These are phyloP conservation scores for Gymnocheta viridis DNA, from an alignment of 2,888 invertebrate species.

Conservation along the genomic window DNA sequence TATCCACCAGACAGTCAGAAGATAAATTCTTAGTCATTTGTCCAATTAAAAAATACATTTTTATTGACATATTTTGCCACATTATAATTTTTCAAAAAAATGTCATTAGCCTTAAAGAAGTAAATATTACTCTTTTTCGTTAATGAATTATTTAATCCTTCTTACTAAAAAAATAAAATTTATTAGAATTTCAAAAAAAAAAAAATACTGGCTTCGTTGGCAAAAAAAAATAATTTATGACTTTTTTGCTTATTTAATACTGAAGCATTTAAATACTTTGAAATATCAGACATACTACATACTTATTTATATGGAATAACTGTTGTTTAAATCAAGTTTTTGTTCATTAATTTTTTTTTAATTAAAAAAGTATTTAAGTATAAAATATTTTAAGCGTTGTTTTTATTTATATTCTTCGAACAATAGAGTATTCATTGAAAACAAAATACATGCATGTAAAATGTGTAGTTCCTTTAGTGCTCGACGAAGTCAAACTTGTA, in stretches of 20 bases:
- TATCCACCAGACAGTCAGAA: background rate
- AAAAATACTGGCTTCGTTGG: background rate
- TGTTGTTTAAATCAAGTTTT: background rate
- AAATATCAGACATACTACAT: background rate
- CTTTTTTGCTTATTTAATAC: background rate
- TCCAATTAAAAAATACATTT: conserved; percentile 1
- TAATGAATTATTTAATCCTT: background rate
- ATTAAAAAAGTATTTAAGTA: conserved; percentile 1
- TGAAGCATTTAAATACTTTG: background rate
- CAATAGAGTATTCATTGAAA: background rate
- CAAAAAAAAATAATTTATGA: background rate
- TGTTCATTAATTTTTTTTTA: background rate
- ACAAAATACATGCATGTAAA: too few relatives aligned
- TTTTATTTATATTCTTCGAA: background rate
- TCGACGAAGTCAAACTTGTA: too few relatives aligned
- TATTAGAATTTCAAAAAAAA: background rate
- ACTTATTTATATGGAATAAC: too few relatives aligned
- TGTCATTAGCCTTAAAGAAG: conserved; percentile 5
- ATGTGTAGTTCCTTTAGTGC: too few relatives aligned
- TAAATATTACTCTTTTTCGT: background rate
- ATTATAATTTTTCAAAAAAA: conserved; percentile 5
- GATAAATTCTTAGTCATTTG: conserved; percentile 1
- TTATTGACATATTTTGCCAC: background rate
- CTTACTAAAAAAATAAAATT: background rate
- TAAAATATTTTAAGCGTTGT: background rate